Percentiles rank a stretch among this genome's conserved stretches.
These are phyloP conservation scores for Tipula helvola DNA, from an alignment of 2,888 invertebrate genomes.

Conservation along the genomic window DNA sequence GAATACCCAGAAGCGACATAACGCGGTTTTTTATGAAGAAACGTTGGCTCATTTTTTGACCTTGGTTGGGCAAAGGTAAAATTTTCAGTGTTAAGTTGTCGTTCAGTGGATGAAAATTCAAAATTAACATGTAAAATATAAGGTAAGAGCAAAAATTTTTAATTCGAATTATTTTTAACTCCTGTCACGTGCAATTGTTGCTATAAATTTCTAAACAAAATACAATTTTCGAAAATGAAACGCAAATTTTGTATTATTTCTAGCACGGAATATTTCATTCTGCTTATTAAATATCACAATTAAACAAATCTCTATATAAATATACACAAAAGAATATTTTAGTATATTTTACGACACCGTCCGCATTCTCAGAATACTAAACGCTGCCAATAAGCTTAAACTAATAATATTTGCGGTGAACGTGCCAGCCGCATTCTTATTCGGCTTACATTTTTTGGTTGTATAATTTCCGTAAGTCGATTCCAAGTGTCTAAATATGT, in stretches of 20 bases:
- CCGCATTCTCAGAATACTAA: neutral
- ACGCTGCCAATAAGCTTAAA: neutral
- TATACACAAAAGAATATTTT: neutral
- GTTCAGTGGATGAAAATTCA: no score
- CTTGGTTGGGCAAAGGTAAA: no score
- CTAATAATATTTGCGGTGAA: neutral
- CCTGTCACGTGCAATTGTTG: no score
- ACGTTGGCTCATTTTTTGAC: no score
- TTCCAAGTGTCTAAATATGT: constrained; percentile 29
- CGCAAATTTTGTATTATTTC: neutral
- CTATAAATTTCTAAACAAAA: no score
- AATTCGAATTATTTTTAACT: no score
- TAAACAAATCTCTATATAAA: neutral
- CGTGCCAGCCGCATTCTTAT: neutral
- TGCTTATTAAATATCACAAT: neutral
- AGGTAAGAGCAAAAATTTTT: no score
- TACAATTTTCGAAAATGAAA: neutral
- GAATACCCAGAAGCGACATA: no score
- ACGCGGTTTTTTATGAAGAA: no score
- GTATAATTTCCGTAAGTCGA: constrained; percentile 27
- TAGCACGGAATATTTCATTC: neutral
- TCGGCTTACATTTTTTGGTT: constrained; percentile 19
- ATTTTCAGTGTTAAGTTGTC: no score
- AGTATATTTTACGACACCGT: neutral
- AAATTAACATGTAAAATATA: no score